These are phyloP conservation scores for Petrolisthes cinctipes DNA, from an alignment of 2,888 invertebrate species.

Conservation along the genomic window DNA sequence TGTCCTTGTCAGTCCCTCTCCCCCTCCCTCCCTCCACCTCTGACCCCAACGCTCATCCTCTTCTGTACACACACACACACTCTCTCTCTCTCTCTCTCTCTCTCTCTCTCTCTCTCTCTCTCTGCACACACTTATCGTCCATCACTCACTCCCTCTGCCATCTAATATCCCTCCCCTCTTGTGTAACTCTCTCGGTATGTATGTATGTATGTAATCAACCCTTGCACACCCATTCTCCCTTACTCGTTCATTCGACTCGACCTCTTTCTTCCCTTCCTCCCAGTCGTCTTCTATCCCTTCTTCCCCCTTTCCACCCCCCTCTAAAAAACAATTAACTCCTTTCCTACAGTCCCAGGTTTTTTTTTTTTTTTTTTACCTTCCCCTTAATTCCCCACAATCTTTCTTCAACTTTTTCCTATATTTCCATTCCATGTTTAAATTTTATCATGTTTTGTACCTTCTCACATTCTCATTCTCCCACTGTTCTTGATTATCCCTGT, in stretches of 20 bases:
- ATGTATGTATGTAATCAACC: too few species aligned
- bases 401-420: too few species aligned
- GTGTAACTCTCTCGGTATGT: too few species aligned
- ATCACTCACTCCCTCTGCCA: too few species aligned
- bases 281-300: not conserved
- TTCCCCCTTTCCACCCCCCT: not conserved
- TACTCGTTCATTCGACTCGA: not conserved
- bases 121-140: not conserved
- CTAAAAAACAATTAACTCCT: not conserved
- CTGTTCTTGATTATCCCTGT: too few species aligned
- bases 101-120: not conserved
- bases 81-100: not conserved
- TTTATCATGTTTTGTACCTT: too few species aligned
- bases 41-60: not conserved
- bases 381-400: too few species aligned
- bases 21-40: not conserved
- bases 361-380: too few species aligned
- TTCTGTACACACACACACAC: not conserved
- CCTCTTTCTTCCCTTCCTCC: not conserved
- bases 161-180: too few species aligned
- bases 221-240: not conserved
- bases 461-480: too few species aligned
- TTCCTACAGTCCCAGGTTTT: too few species aligned
- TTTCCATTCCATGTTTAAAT: too few species aligned
- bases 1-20: not conserved